Percentiles rank a stretch among this genome's conserved stretches.
These are phyloP conservation scores for Panthera uncia DNA, from an alignment of 2,113 vertebrate species.

Conservation along the genomic window DNA sequence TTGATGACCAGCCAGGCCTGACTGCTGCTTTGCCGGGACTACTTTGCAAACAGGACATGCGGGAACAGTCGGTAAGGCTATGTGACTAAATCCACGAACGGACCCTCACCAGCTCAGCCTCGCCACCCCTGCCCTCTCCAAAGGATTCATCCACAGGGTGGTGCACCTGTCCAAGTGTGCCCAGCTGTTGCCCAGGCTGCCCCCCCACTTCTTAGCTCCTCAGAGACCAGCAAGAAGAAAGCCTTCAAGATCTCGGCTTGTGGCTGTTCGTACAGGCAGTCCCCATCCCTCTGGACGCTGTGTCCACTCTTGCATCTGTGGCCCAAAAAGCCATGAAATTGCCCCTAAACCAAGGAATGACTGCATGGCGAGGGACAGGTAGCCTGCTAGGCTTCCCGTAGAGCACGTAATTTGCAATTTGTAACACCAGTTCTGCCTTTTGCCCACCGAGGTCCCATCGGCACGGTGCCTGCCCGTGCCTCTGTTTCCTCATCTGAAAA, in stretches of 20 bases:
- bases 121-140: not conserved
- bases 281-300: accelerated
- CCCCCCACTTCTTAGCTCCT: not conserved
- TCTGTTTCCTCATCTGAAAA: not conserved
- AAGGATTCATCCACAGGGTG: not conserved
- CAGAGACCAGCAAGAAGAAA: not conserved
- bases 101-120: not conserved
- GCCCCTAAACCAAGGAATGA: not conserved
- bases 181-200: not conserved
- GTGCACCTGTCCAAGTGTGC: not conserved
- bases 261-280: accelerated
- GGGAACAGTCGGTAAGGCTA: not conserved
- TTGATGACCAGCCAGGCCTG: not conserved
- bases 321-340: not conserved
- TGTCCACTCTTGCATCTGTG: not conserved
- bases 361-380: accelerated
- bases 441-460: not conserved
- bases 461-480: not conserved
- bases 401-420: not conserved
- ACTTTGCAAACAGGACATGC: not conserved
- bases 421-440: not conserved
- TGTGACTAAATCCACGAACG: not conserved
- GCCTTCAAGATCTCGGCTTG: not conserved
- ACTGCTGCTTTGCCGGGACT: not conserved
- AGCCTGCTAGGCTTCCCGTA: accelerated